Base-by-base conservation (phyloP, 2,888 invertebrate genomes). In the Bombylius major region DNA sequence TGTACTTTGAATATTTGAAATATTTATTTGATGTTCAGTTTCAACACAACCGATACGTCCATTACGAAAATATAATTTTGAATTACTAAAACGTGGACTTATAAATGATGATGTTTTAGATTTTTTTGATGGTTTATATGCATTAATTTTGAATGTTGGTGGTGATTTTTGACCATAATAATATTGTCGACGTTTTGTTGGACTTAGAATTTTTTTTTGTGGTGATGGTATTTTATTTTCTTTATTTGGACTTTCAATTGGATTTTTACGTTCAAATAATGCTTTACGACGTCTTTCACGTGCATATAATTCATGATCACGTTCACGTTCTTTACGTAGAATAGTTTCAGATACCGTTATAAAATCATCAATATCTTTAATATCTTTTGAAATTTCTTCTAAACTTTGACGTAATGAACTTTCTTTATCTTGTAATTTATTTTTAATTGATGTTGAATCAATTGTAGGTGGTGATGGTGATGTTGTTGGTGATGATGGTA, bases 21-120 rank as follows among this genome's bases (percentile, higher is more conserved):
- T 44, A 32, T 57, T 57, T 12, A 51, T 47, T 32, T 57, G 58
- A 31, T 70, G 70, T 45, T 74, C 70, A 0, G 73, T 69, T 44
- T 72, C 75, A 31, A 70, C 64, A 55, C 75, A 75, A 12, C 75
- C 75, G 13, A 75, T 74, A 53, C 69, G 69, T 0, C 75, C 75
- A 54, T 75, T 74, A 1, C 70, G 69, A 58, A 75, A 75, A 54
- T 73, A 74, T 6, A 75, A 59, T 31, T 67, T 68, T 7, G 72
- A 71, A 49, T 73, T 70, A 11, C 68, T 62, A 59, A 72, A 69
- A 7, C 70, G 61, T 0, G 73, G 74, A 55, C 73, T 72, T 44
- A 13, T 44, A 9, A 14, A n/a, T 4, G 63, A 60, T 36, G 34
- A 13, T n/a, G 34, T 34, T 31, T 6, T 36, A 8, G 36, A 36